A percentile compares a stretch with the other conserved stretches of the same genome.
These are phyloP conservation scores for Balearica regulorum DNA, from an alignment of 2,797 vertebrate genomes.

Conservation along the genomic window DNA sequence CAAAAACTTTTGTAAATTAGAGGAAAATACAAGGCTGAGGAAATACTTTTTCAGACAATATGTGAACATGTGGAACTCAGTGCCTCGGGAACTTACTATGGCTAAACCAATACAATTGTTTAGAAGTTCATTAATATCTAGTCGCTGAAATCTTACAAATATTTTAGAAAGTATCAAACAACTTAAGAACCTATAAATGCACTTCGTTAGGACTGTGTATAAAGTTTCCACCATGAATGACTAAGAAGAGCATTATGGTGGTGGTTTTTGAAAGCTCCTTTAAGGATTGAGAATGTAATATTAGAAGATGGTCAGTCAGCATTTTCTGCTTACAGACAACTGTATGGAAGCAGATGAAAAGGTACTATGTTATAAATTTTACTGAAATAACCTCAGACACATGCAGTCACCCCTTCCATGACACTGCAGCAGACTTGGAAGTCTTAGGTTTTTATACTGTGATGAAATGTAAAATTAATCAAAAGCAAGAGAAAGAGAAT, in stretches of 20 bases:
- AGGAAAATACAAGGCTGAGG: neutral
- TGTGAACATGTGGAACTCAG: neutral
- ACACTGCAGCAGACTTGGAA: neutral
- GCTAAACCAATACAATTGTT: neutral
- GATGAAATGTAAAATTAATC: neutral
- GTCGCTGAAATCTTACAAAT: neutral
- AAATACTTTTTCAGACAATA: neutral
- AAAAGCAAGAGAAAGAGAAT: neutral
- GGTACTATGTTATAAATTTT: neutral
- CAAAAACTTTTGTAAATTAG: neutral
- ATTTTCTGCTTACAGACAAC: neutral
- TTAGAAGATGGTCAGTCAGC: neutral
- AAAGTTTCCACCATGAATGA: neutral
- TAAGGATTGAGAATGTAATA: neutral
- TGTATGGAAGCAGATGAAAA: neutral
- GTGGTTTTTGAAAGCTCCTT: neutral
- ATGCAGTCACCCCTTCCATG: neutral
- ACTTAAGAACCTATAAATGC: neutral
- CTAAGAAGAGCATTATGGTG: neutral
- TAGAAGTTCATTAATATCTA: neutral
- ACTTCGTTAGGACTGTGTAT: neutral
- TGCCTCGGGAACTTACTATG: neutral
- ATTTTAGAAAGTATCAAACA: neutral
- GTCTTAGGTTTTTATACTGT: neutral
- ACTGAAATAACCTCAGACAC: neutral